Percentiles rank a stretch among this genome's conserved stretches.
These are phyloP conservation scores for Trisateles emortualis DNA, from an alignment of 2,888 invertebrate species.

Conservation along the genomic window DNA sequence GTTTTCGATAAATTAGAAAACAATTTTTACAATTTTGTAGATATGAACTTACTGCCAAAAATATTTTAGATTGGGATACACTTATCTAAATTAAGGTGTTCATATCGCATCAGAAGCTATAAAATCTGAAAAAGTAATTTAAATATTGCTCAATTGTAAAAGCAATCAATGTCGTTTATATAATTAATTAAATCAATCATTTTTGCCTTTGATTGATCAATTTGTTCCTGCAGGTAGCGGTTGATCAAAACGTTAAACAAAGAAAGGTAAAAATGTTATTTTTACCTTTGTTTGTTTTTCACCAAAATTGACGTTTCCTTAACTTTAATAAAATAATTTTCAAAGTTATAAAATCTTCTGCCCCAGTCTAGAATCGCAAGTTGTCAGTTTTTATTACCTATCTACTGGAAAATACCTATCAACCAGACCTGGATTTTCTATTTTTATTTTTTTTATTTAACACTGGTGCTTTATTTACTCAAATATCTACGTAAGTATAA, in stretches of 20 bases:
- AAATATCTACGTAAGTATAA: slow-evolving; percentile 53
- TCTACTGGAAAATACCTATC: not conserved
- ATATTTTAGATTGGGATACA: slow-evolving; percentile 13
- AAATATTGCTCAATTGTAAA: not conserved
- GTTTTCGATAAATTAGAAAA: slow-evolving; percentile 32
- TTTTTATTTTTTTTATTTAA: slow-evolving; percentile 49
- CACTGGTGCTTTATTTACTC: slow-evolving; percentile 69
- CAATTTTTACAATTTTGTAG: slow-evolving; percentile 34
- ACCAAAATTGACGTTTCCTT: no score
- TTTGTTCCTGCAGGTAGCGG: no score
- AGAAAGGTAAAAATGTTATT: no score
- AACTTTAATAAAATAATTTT: no score
- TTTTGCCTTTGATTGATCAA: no score
- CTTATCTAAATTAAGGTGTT: not conserved
- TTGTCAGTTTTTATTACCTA: not conserved
- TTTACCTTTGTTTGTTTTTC: no score
- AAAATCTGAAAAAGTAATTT: not conserved
- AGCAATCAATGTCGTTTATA: no score
- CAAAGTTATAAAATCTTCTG: no score
- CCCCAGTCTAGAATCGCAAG: not conserved
- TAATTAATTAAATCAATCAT: no score
- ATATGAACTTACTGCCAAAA: slow-evolving; percentile 11
- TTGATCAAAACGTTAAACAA: no score
- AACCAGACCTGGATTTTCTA: slow-evolving; percentile 21
- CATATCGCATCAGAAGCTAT: slow-evolving; percentile 1